Evolutionary conservation across 2,113 vertebrate genomes (phyloP), one percentile per base, ranked within the genome.

Genomic region (Prochilodus magdalenae): DNA sequence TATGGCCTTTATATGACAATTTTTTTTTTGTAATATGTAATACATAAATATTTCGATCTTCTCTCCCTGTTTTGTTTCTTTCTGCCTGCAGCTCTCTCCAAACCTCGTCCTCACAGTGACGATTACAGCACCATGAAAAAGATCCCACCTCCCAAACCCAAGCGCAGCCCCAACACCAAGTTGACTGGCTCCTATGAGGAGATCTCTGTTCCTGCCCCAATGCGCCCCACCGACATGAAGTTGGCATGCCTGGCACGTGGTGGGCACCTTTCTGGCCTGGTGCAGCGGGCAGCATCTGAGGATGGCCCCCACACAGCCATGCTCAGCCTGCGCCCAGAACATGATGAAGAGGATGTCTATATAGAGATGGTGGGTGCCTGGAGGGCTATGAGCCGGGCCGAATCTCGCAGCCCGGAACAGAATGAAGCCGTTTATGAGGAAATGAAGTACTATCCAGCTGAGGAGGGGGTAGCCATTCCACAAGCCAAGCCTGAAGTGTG

Each of bases 71-170:
- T 53, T 26, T 62, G 73, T 70, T 75, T 11, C 69, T 86, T 82
- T 67, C 15, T 75, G 1, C 36, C 80, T 60, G 76, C 88, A 98
- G 97, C 92, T 29, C 89, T 96, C 73, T 92, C 92, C 18, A 96
- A 98, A 80, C 97, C 97, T 57, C 95, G 98, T 14, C 98, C 98
- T 20, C 96, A 99, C 91, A 99, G 98, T 26, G 98, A 99, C 66
- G 98, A 99, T 90, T 99, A 99, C 72, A 99, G 97, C 83, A 93
- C 96, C 73, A 95, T 96, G 95, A 97, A 97, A 90, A 99, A 99
- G 92, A 96, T 97, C 67, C 98, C 98, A 1, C 98, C 98, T 11
- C 95, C 97, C 6, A 99, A 99, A 91, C 97, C 98, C 40, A 97
- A 97, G 89, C 93, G 97, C 73, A 98, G 97, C 86, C 98, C 98